Evolutionary conservation across 2,113 vertebrate genomes (phyloP).

Genomic region (Tragelaphus buxtoni): DNA sequence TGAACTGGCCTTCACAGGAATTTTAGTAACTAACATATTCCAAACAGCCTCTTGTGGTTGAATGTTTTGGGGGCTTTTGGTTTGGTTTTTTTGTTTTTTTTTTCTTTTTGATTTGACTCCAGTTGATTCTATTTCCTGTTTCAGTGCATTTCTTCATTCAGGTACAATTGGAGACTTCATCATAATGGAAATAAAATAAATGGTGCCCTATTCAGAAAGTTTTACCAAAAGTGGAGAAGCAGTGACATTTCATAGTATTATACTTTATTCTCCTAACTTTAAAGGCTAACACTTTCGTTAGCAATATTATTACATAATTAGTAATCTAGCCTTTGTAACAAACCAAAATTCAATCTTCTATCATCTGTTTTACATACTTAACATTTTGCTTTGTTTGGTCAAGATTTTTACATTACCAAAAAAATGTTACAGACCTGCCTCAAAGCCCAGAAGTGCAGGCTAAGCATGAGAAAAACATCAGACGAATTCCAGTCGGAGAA

Average conservation of each 20-base stretch:
- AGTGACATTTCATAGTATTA: background rate
- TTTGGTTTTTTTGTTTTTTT: background rate
- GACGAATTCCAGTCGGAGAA: rapidly evolving
- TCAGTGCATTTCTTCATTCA: background rate
- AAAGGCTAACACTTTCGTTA: background rate
- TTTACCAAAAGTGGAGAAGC: background rate
- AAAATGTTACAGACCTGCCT: background rate
- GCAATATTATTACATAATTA: background rate
- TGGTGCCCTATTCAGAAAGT: background rate
- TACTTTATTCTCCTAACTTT: background rate
- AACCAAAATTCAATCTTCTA: background rate
- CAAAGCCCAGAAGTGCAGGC: background rate
- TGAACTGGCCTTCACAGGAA: background rate
- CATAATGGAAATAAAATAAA: background rate
- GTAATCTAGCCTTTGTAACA: background rate
- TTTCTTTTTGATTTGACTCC: background rate
- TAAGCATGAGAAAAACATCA: background rate
- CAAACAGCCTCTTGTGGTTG: background rate
- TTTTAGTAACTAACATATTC: background rate
- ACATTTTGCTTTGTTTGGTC: background rate
- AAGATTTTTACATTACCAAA: background rate
- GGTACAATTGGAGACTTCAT: background rate
- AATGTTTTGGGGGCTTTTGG: background rate
- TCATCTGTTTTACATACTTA: background rate
- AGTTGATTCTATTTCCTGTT: background rate